phyloP scores from a whole-genome alignment of 2,797 vertebrate genomes.

The Coregonus sp. region DNA sequence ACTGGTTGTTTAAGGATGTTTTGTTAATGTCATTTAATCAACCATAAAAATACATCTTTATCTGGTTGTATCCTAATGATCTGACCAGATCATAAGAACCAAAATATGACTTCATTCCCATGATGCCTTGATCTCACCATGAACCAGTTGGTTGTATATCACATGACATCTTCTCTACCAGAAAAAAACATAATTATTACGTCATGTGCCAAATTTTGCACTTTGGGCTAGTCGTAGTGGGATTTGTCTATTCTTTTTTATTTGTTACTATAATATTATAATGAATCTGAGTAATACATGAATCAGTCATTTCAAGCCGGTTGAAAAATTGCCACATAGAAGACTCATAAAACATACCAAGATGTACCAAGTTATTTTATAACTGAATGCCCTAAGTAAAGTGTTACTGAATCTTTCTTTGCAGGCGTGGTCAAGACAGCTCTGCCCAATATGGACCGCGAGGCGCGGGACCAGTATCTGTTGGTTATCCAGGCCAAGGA shows the following conservation, averaged over 20 bases:
- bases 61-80: not conserved
- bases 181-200: not conserved
- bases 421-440: constrained; percentile 90
- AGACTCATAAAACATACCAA: not conserved
- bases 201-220: no score
- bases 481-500: constrained; percentile 92
- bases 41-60: not conserved
- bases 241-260: no score
- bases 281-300: no score
- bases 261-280: no score
- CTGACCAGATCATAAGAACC: not conserved
- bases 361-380: not conserved
- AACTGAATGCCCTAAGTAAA: not conserved
- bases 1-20: not conserved
- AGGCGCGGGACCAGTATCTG: constrained; percentile 85
- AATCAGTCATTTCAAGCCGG: no score
- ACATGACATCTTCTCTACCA: not conserved
- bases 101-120: not conserved
- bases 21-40: not conserved
- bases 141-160: no score
- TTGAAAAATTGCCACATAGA: not conserved
- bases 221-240: no score
- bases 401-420: constrained; percentile 32
- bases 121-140: no score
- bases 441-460: constrained; percentile 89